Evolutionary conservation across 2,113 vertebrate genomes (phyloP).

Genomic region (Lepus timidus): DNA sequence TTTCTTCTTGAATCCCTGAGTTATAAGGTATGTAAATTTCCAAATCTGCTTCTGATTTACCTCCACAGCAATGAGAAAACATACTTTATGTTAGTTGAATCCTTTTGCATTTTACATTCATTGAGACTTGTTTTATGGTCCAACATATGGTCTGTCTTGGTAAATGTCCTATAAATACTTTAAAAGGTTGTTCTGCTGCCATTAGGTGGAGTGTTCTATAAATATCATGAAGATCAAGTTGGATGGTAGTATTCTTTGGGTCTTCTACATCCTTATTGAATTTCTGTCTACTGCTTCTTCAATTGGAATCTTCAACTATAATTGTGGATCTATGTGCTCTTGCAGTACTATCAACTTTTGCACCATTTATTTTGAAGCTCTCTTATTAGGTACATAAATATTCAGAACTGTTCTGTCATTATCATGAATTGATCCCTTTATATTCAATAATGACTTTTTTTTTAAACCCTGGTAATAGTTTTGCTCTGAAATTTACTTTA

Average conservation of each 20-base stretch:
- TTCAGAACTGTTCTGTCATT: background rate
- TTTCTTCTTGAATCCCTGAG: background rate
- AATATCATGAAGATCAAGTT: too few relatives aligned
- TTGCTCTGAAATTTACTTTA: background rate
- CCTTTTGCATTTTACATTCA: background rate
- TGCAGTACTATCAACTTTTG: background rate
- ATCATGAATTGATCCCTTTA: background rate
- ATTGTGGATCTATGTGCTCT: background rate
- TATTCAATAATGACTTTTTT: background rate
- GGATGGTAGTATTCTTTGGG: too few relatives aligned
- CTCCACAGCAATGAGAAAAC: background rate
- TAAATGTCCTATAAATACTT: too few relatives aligned
- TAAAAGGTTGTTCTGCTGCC: too few relatives aligned
- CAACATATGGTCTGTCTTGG: too few relatives aligned
- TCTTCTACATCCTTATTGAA: too few relatives aligned
- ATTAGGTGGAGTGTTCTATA: too few relatives aligned
- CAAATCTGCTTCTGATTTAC: constrained; percentile 4
- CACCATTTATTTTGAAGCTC: background rate
- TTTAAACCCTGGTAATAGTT: background rate
- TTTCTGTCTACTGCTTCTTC: background rate
- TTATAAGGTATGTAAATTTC: background rate
- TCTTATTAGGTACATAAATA: background rate
- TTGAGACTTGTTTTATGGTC: background rate
- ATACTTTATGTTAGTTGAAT: background rate
- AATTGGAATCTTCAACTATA: background rate